phyloP scores from a whole-genome alignment of 2,888 invertebrate species.

The Glomeris marginata region DNA sequence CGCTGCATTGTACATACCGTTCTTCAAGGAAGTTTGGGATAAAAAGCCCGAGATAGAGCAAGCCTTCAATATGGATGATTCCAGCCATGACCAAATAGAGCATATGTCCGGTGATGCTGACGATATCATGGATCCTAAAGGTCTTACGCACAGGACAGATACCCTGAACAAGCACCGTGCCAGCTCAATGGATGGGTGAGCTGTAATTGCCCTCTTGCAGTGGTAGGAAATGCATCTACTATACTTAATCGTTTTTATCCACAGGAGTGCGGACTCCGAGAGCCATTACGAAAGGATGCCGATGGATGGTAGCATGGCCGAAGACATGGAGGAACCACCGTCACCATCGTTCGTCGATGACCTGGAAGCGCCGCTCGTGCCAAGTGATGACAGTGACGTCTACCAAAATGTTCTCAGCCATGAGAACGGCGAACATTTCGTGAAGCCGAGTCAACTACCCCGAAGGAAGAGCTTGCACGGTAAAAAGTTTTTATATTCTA shows the following conservation, averaged over 20 bases:
- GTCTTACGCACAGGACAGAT: conserved; percentile 49
- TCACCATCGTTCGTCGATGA: conserved; percentile 38
- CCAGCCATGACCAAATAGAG: conserved; percentile 24
- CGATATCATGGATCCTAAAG: conserved; percentile 26
- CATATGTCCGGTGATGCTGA: not conserved
- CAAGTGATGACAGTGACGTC: conserved; percentile 45
- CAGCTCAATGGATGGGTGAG: conserved; percentile 20
- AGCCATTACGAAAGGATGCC: conserved; percentile 46
- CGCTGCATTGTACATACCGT: conserved; percentile 89
- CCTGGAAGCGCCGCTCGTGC: conserved; percentile 38
- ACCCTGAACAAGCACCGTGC: conserved; percentile 49
- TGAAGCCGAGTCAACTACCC: conserved; percentile 34
- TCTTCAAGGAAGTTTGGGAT: conserved; percentile 93
- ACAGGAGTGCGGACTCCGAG: conserved; percentile 23
- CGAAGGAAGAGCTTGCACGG: conserved; percentile 36
- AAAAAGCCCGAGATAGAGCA: conserved; percentile 89
- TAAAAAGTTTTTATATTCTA: conserved; percentile 31
- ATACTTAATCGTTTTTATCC: not conserved
- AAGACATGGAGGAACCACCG: conserved; percentile 28
- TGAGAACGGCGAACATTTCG: conserved; percentile 36
- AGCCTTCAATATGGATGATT: conserved; percentile 74
- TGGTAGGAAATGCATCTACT: conserved; percentile 1
- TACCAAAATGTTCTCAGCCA: conserved; percentile 32
- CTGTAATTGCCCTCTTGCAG: conserved; percentile 21
- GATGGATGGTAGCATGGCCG: conserved; percentile 33